Conservation (phyloP, 64 coral and sea anemone genomes). For the Montipora cactus region DNA sequence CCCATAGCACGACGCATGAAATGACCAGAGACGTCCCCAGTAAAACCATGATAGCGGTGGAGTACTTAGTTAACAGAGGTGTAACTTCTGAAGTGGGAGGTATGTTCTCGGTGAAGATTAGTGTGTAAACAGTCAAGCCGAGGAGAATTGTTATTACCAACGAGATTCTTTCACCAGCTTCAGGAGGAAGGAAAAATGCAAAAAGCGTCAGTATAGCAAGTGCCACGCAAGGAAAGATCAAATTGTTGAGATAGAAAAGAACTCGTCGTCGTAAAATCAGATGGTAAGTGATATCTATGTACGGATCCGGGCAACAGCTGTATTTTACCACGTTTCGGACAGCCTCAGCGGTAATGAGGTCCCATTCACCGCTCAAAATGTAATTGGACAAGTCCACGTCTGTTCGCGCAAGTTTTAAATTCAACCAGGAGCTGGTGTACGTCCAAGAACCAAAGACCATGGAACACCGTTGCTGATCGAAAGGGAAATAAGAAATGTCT, state of each 20-base stretch:
- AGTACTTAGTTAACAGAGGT: conserved; percentile 56
- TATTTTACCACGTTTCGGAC: conserved; percentile 87
- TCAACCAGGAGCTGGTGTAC: conserved; percentile 69
- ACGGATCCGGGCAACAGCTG: conserved; percentile 85
- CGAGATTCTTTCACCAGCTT: conserved; percentile 82
- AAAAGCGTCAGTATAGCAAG: conserved; percentile 73
- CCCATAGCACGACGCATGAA: conserved; percentile 32
- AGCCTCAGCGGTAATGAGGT: conserved; percentile 65
- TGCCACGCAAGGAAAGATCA: conserved; percentile 81
- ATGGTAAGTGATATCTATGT: conserved; percentile 86
- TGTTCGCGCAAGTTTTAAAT: conserved; percentile 64
- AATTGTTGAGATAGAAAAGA: conserved; percentile 90
- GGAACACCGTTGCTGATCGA: conserved; percentile 86
- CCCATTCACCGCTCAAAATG: conserved; percentile 91
- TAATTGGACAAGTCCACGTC: conserved; percentile 83
- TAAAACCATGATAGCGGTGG: conserved; percentile 57
- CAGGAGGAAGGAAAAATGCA: conserved; percentile 75
- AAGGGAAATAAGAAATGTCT: conserved; percentile 92
- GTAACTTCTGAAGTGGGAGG: conserved; percentile 82
- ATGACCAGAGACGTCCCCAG: conserved; percentile 40
- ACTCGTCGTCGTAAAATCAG: conserved; percentile 69
- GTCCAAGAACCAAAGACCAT: conserved; percentile 94
- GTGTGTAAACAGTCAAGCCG: conserved; percentile 84
- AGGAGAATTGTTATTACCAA: conserved; percentile 86
- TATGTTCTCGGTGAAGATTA: conserved; percentile 90